Conservation (phyloP, 2,797 vertebrate species). For the Helicolenus hilgendorfi region DNA sequence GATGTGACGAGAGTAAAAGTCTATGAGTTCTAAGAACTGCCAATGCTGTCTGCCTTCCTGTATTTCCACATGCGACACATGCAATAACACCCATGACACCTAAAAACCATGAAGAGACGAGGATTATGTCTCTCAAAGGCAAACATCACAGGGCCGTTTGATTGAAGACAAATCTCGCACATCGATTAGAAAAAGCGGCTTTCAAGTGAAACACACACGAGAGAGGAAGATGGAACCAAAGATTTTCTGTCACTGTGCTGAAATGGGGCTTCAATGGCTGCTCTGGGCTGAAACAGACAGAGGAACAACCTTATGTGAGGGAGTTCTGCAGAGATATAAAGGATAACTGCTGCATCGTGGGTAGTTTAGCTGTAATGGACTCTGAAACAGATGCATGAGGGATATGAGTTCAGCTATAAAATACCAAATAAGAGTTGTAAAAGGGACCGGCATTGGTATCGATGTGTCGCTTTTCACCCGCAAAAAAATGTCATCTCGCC, state of each 20-base stretch:
- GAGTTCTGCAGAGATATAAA: background rate
- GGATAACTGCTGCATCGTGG: conserved; percentile 10
- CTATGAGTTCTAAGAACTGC: background rate
- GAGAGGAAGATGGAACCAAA: background rate
- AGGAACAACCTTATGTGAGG: background rate
- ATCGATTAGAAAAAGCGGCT: background rate
- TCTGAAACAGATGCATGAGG: conserved; percentile 23
- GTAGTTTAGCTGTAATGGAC: conserved; percentile 19
- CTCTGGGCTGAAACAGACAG: background rate
- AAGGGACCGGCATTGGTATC: background rate
- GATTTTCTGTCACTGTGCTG: conserved; percentile 26
- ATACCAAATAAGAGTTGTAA: conserved; percentile 26
- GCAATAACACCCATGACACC: background rate
- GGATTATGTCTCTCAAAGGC: background rate
- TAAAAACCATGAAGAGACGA: background rate
- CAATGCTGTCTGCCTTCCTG: background rate
- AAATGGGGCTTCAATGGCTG: conserved; percentile 1
- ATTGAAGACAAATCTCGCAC: background rate
- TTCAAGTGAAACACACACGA: background rate
- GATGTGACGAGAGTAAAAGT: background rate
- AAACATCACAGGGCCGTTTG: background rate
- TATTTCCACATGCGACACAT: background rate
- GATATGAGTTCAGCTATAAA: conserved; percentile 20
- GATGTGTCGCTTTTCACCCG: background rate
- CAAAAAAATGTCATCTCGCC: conserved; percentile 18